Evolutionary conservation across 2,888 invertebrate genomes (phyloP).

Genomic region (Apoda limacodes): DNA sequence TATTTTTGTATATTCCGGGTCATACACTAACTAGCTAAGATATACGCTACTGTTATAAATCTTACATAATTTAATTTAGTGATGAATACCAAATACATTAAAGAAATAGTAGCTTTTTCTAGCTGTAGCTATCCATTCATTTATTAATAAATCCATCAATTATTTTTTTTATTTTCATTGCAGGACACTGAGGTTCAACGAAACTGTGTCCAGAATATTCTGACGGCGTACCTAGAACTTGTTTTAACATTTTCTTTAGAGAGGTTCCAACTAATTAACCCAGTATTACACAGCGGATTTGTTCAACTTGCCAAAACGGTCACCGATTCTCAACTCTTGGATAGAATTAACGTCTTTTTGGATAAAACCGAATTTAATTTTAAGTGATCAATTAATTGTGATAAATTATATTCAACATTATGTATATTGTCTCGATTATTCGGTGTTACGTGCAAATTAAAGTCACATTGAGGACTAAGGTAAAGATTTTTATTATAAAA

Average conservation of each 20-base stretch:
- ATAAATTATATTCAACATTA: constrained; percentile 8
- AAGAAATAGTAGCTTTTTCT: not conserved
- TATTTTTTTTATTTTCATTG: too few species aligned
- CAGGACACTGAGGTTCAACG: constrained; percentile 89
- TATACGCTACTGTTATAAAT: too few species aligned
- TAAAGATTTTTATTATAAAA: too few species aligned
- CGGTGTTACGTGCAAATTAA: constrained; percentile 52
- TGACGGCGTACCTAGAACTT: constrained; percentile 87
- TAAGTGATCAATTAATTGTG: constrained; percentile 30
- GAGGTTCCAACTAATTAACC: constrained; percentile 64
- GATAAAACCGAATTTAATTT: constrained; percentile 58
- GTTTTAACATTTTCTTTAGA: constrained; percentile 73
- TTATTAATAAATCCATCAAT: constrained; percentile 2
- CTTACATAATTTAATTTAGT: too few species aligned
- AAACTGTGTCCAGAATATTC: constrained; percentile 85
- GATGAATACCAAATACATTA: too few species aligned
- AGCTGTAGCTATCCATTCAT: not conserved
- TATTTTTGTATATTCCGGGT: too few species aligned
- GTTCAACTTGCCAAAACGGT: constrained; percentile 55
- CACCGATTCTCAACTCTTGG: constrained; percentile 57
- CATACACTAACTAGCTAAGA: too few species aligned
- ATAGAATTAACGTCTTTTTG: constrained; percentile 65
- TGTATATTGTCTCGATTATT: constrained; percentile 49
- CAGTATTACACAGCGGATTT: constrained; percentile 54
- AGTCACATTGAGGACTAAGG: constrained; percentile 19